Base-by-base conservation (phyloP, 2,113 vertebrate genomes). In the Crotalus tigris region DNA sequence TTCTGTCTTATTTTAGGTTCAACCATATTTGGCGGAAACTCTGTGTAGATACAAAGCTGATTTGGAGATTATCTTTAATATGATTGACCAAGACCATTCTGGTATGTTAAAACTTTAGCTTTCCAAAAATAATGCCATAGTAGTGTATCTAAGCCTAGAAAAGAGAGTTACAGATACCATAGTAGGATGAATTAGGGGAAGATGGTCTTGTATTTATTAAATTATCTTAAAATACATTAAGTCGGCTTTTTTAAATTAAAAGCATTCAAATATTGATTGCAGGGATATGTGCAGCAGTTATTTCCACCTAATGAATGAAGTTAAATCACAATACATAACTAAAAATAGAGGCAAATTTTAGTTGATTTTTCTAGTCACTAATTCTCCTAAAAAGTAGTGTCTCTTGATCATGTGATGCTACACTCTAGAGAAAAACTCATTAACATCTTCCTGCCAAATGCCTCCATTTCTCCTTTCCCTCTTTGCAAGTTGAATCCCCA, bases 71-170 rank as follows among this genome's bases (percentile, higher is more conserved):
- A 98, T 99, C 97, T 99, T 99, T 95, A 99, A 99, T 94, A 96
- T 99, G 87, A 99, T 99, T 92, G 99, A 99, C 96, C 98, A 98
- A 96, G 99, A 99, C 95, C 98, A 98, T 88, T 99, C 99, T 96
- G 99, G 99, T 99, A 97, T 97, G 94, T 91, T 51, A 90, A 86
- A 49, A 59, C 8, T 81, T 7, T 23, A 85, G 10, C 19, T 86
- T 51, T 49, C 21, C 15, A 93, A 81, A 81, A 39, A 39, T 33
- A 81, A 81, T 81, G 33, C 69, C 69, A 21, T n/a, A 23, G 24
- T 51, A 29, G 54, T 55, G 1, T 15, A 9, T 58, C 53, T 46
- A 46, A 59, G 17, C 1, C 24, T 12, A 39, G 51, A n/a, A 19
- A 24, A 21, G 29, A 13, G 39, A 33, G 29, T 8, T 61, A 6